Conservation (phyloP, 23 tunicate species). For the Aplidium turbinatum region DNA sequence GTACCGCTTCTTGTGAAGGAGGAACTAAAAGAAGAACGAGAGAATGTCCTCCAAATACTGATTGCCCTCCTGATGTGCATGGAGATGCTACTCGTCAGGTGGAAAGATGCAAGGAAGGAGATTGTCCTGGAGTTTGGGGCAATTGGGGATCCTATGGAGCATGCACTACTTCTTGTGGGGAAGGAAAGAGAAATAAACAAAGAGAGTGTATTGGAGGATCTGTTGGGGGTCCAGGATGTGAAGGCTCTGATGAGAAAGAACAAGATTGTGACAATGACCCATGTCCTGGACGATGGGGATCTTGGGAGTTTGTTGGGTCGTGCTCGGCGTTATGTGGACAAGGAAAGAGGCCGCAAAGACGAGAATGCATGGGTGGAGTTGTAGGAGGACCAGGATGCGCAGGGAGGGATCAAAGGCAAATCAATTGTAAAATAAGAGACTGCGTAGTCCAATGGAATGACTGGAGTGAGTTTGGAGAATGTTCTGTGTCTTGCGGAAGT, state of each 20-base stretch:
- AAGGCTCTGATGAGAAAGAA: not conserved
- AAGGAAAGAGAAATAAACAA: not conserved
- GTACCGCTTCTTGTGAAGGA: conserved; percentile 16
- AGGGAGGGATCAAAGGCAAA: too few species aligned
- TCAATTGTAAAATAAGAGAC: too few species aligned
- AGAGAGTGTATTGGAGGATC: conserved; percentile 35
- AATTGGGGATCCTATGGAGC: conserved; percentile 7
- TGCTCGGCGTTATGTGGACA: not conserved
- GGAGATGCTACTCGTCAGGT: conserved; percentile 6
- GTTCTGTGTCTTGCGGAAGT: too few species aligned
- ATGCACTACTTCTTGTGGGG: conserved; percentile 32
- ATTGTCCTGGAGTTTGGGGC: conserved; percentile 40
- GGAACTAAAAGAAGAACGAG: conserved; percentile 16
- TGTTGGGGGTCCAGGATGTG: conserved; percentile 32
- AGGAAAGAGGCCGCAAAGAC: not conserved
- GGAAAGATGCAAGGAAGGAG: conserved; percentile 14
- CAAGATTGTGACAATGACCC: not conserved
- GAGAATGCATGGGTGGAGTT: conserved; percentile 1
- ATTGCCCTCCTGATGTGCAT: conserved; percentile 22
- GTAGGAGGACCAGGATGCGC: too few species aligned
- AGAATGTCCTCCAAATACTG: conserved; percentile 11
- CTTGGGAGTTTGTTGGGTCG: not conserved
- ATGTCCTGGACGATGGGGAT: conserved; percentile 3
- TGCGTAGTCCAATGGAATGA: too few species aligned
- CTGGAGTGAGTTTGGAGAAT: too few species aligned